Base-by-base conservation (phyloP, 2,113 vertebrate genomes). In the Phyllostomus hastatus region DNA sequence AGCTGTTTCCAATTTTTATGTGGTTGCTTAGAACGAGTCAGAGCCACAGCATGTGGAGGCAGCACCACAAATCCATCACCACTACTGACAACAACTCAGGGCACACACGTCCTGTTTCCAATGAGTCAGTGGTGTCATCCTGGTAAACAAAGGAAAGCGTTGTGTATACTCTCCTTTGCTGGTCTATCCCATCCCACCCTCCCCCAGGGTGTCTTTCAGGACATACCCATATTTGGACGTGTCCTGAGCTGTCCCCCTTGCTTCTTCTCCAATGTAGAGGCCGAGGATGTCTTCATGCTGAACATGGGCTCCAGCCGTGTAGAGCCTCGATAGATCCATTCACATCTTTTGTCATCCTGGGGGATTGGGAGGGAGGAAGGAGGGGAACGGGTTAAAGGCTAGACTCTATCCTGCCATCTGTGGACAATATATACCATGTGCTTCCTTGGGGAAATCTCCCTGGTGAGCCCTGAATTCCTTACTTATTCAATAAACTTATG, bases 321-420 rank as follows among this genome's bases (percentile, higher is more conserved):
- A 67, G 99, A 99, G 2, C 99, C 99, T 22, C 99, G 98, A 86
- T 99, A 99, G 97, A 99, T 99, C 99, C 99, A 99, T 97, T 99
- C 99, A 10, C 99, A 99, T 31, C 99, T 99, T 85, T 99, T 99
- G 96, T 99, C 99, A 81, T 99, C 99, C 99, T 99, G 97, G 2
- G 75, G 94, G n/a, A 84, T 59, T 26, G 50, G 38, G 50, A 88
- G 72, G 16, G 35, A 87, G 35, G 19, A 48, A 78, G 6, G 16
- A 12, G 15, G 16, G 38, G 14, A 95, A 84, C 10, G 67, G 54
- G 50, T 81, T 41, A 52, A 64, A 64, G 78, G 33, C 50, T 50
- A 69, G 82, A 92, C n/a, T 66, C 41, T 85, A 54, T 35, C 48
- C 52, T 81, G 43, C 81, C 38, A 79, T 54, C 24, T 91, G 38